phyloP scores from a whole-genome alignment of 2,888 invertebrate species.

The Drosophila buzzatii region DNA sequence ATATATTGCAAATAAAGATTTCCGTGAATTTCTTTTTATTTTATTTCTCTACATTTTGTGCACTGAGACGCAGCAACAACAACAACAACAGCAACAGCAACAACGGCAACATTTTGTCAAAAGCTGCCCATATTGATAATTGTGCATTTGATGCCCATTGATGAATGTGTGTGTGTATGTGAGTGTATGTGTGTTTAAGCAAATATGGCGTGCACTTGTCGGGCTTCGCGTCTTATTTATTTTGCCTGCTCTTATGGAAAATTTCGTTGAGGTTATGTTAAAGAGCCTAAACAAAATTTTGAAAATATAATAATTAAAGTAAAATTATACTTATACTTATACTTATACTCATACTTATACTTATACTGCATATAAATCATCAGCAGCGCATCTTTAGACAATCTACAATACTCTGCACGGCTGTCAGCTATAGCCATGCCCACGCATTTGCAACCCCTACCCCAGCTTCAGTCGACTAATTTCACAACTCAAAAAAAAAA shows the following conservation, averaged over 20 bases:
- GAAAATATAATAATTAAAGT: not conserved
- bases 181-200: slow-evolving; percentile 13
- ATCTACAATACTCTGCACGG: not conserved
- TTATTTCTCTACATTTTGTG: slow-evolving; percentile 44
- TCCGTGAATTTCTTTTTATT: slow-evolving; percentile 57
- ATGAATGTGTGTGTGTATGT: slow-evolving; percentile 11
- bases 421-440: not conserved
- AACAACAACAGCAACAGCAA: slow-evolving; percentile 20
- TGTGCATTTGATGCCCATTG: slow-evolving; percentile 61
- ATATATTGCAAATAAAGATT: slow-evolving; percentile 72
- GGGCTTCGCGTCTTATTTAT: slow-evolving; percentile 56
- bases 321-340: slow-evolving; percentile 7
- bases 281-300: not conserved
- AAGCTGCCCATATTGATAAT: slow-evolving; percentile 48
- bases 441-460: slow-evolving; percentile 4
- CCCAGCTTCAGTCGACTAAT: slow-evolving; percentile 29
- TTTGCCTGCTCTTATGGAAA: slow-evolving; percentile 36
- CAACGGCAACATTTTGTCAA: slow-evolving; percentile 38
- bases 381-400: no score
- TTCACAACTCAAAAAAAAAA: slow-evolving; percentile 27
- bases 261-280: slow-evolving; percentile 19
- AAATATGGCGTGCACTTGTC: slow-evolving; percentile 60
- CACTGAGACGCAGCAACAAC: slow-evolving; percentile 27
- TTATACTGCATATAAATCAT: not conserved
- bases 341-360: not conserved